A percentile compares a stretch with the other conserved stretches of the same genome.
Evolutionary conservation across 2,797 vertebrate species (phyloP).

Genomic region (Lates japonicus): DNA sequence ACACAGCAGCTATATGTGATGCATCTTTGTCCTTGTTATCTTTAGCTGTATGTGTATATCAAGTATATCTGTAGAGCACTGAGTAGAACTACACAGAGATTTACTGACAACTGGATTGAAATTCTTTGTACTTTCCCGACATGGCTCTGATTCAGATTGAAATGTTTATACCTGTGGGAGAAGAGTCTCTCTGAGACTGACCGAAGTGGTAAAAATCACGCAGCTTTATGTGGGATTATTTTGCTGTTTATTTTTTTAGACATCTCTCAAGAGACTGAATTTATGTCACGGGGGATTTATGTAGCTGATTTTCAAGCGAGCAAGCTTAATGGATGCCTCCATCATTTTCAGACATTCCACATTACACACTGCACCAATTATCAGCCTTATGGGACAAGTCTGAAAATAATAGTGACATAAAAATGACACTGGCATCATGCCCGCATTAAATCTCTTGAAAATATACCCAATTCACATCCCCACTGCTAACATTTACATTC

Average conservation of each 20-base stretch:
- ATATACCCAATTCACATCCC: background rate
- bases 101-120: background rate
- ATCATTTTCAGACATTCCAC: constrained; percentile 35
- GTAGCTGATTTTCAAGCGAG: constrained; percentile 5
- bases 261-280: constrained; percentile 16
- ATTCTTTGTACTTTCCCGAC: background rate
- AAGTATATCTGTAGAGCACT: background rate
- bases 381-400: background rate
- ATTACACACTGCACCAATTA: constrained; percentile 35
- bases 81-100: background rate
- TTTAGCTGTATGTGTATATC: background rate
- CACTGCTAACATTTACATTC: background rate
- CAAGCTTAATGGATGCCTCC: constrained; percentile 32
- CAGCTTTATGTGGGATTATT: constrained; percentile 12
- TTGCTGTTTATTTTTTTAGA: constrained; percentile 8
- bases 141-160: background rate
- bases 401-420: constrained; percentile 6
- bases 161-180: background rate
- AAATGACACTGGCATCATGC: background rate
- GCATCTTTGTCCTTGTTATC: background rate
- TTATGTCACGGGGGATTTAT: constrained; percentile 36
- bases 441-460: background rate
- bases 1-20: background rate
- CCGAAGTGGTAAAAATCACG: background rate
- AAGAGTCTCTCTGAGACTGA: background rate